Evolutionary conservation across 2,888 invertebrate genomes (phyloP), one percentile per base, ranked within the genome.

Genomic region (Suillia variegata): DNA sequence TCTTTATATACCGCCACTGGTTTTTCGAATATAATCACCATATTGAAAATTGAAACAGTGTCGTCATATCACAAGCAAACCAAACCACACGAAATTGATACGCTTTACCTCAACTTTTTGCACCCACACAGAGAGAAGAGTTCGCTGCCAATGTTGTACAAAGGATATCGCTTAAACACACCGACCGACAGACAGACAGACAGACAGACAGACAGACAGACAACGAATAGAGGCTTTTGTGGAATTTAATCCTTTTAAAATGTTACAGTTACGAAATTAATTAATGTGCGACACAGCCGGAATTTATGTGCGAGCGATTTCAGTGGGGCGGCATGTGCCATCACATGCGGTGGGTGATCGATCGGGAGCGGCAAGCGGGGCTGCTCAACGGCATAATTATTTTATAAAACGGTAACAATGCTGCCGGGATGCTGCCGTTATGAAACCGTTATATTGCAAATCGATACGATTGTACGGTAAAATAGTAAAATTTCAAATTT

Each of bases 211-310:
- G 13, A 18, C 10, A 38, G n/a, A 24, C n/a, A n/a, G n/a, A n/a
- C 18, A 5, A 10, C 24, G 26, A 26, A 5, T 57, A 57, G 31
- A 62, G 58, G 70, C 67, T 69, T 70, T 67, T 75, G 70, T 69
- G 72, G 67, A 67, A 77, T 73, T 73, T 77, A 77, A 77, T 77
- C 77, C 79, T 77, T 78, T 71, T 74, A 69, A 73, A 77, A 75
- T 77, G 71, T 67, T 66, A 67, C 66, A 70, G n/a, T 69, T 75
- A 71, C 69, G 68, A 79, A 77, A 77, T 77, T 77, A 77, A 77
- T 77, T 77, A 78, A 78, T 76, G 71, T 77, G 76, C 76, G 76
- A 73, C 77, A 76, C 78, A 75, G 77, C 67, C 75, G 70, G 71
- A 74, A 78, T 76, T 78, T 76, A 78, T 78, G 78, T 70, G 70